Conservation (phyloP, 2,113 vertebrate species). For the Malurus cyaneus region DNA sequence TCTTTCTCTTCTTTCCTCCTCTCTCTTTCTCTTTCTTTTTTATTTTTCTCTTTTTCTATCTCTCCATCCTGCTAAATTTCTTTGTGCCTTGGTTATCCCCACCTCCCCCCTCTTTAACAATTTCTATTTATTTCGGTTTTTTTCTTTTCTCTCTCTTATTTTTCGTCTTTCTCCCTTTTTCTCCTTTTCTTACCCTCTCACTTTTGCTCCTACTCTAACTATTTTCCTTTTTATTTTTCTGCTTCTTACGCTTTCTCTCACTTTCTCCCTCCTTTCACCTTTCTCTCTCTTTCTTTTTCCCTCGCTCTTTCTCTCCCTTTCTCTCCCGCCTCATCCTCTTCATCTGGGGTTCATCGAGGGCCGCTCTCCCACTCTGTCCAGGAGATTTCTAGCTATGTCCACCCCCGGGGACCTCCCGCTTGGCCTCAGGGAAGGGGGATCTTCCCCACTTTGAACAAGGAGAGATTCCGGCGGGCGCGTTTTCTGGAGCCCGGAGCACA, state of each 20-base stretch:
- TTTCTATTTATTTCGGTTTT: background rate
- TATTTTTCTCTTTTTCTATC: background rate
- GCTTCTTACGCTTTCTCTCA: background rate
- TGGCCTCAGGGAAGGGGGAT: accelerated
- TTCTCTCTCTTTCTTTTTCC: background rate
- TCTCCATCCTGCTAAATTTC: background rate
- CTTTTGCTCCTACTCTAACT: background rate
- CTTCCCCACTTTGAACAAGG: background rate
- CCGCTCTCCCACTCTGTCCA: background rate
- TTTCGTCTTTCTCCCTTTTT: background rate
- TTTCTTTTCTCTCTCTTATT: too few relatives aligned
- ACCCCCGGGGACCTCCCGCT: background rate
- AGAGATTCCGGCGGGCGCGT: accelerated
- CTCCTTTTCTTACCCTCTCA: background rate
- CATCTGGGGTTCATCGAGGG: too few relatives aligned
- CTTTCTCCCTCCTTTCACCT: background rate
- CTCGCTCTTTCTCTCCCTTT: background rate
- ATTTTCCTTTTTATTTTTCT: background rate
- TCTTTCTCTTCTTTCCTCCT: accelerated
- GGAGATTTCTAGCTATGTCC: background rate
- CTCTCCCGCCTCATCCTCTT: background rate
- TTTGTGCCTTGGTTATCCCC: background rate
- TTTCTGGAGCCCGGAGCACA: background rate
- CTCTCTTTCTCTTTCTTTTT: background rate
- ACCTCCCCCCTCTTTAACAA: background rate